Percentiles rank a stretch among this genome's conserved stretches.
Conservation (phyloP, 1,140 invertebrate genomes). For the Lasioglossum baleicum region DNA sequence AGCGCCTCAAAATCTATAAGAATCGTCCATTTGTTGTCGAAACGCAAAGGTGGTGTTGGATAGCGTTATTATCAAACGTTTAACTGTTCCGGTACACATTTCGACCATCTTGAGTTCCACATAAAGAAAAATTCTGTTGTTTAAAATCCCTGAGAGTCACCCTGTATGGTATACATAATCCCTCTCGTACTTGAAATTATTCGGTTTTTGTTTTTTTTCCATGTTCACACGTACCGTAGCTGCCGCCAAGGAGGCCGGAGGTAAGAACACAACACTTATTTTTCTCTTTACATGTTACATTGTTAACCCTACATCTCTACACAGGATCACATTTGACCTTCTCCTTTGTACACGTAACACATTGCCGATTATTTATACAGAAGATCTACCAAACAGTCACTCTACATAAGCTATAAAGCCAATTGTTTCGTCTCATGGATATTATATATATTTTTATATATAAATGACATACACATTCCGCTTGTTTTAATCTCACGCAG, state of each 20-base stretch:
- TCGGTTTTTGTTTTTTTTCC: conserved; percentile 79
- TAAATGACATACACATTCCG: neutral
- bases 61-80: too few relatives aligned
- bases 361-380: conserved; percentile 4
- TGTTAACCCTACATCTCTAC: conserved; percentile 9
- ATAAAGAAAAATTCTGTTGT: neutral
- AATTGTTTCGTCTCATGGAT: neutral
- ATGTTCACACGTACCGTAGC: conserved; percentile 84
- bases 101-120: neutral
- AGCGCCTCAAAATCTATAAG: too few relatives aligned
- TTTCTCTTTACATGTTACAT: conserved; percentile 47
- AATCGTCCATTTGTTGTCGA: too few relatives aligned
- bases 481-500: conserved; percentile 9
- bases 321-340: conserved; percentile 23
- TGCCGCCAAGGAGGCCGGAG: conserved; percentile 91
- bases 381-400: conserved; percentile 5
- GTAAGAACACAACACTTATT: conserved; percentile 81
- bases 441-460: too few relatives aligned
- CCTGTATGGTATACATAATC: conserved; percentile 6
- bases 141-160: neutral
- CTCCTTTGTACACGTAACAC: conserved; percentile 14
- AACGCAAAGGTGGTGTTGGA: too few relatives aligned
- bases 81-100: neutral
- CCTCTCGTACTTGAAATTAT: conserved; percentile 73
- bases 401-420: conserved; percentile 6